These are phyloP conservation scores for Malacoraja senta DNA, from an alignment of 2,797 vertebrate species.

Conservation along the genomic window DNA sequence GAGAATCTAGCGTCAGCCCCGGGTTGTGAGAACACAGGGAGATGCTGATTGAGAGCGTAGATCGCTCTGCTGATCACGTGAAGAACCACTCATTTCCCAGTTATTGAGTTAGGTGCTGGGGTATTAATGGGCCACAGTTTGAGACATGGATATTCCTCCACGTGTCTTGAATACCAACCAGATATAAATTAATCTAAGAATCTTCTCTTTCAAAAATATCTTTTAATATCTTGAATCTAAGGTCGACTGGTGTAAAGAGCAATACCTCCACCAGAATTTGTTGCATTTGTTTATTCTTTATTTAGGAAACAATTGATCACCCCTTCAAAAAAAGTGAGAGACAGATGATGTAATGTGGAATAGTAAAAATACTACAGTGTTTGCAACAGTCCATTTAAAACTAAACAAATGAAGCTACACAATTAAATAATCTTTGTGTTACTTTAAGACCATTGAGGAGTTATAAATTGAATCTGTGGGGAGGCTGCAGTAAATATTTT, in stretches of 20 bases:
- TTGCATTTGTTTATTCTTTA: neutral
- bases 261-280: neutral
- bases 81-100: neutral
- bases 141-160: neutral
- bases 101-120: neutral
- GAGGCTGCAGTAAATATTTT: neutral
- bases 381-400: neutral
- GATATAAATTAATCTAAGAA: neutral
- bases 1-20: neutral
- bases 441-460: neutral
- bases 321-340: neutral
- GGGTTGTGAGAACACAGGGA: neutral
- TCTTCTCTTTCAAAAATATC: neutral
- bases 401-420: neutral
- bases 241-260: neutral
- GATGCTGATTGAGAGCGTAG: neutral
- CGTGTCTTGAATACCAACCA: neutral
- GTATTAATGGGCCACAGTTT: neutral
- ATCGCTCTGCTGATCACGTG: neutral
- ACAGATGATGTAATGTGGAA: neutral
- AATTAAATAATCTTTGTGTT: constrained; percentile 19
- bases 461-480: neutral
- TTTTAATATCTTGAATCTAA: neutral
- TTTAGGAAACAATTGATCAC: neutral
- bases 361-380: neutral